phyloP scores from a whole-genome alignment of 2,888 invertebrate genomes.

The Mesopsocus fuscifrons region DNA sequence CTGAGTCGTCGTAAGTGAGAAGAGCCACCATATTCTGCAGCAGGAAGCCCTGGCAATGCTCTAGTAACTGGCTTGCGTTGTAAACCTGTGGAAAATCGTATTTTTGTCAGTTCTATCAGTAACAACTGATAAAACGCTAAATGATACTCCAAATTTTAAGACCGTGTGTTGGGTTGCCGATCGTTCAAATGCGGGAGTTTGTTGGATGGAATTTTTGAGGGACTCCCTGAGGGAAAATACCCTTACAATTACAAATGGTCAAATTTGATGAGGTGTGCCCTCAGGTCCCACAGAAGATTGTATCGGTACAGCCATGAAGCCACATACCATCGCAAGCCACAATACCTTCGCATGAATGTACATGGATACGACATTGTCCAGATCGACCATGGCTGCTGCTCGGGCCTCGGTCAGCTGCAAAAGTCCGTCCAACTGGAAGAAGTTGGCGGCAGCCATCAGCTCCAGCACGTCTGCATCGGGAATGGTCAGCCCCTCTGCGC shows the following conservation, averaged over 20 bases:
- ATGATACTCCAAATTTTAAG: constrained; percentile 4
- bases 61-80: constrained; percentile 65
- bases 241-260: too few species aligned
- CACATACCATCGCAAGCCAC: too few species aligned
- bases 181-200: not conserved
- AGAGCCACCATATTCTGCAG: constrained; percentile 90
- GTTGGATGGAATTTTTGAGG: too few species aligned
- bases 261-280: too few species aligned
- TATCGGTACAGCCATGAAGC: too few species aligned
- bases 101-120: too few species aligned
- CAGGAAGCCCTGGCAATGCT: constrained; percentile 79
- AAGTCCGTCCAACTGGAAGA: constrained; percentile 73
- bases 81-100: constrained; percentile 62
- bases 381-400: constrained; percentile 64
- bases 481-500: constrained; percentile 57
- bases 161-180: not conserved
- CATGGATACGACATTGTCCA: constrained; percentile 79
- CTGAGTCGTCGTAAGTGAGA: constrained; percentile 76
- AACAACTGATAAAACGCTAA: too few species aligned
- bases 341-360: constrained; percentile 87
- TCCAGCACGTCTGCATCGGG: constrained; percentile 67
- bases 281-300: too few species aligned
- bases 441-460: constrained; percentile 78
- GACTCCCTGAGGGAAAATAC: too few species aligned
- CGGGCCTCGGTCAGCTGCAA: constrained; percentile 70